These are phyloP conservation scores for Syrrhaptes paradoxus DNA, from an alignment of 2,113 vertebrate genomes.

Conservation along the genomic window DNA sequence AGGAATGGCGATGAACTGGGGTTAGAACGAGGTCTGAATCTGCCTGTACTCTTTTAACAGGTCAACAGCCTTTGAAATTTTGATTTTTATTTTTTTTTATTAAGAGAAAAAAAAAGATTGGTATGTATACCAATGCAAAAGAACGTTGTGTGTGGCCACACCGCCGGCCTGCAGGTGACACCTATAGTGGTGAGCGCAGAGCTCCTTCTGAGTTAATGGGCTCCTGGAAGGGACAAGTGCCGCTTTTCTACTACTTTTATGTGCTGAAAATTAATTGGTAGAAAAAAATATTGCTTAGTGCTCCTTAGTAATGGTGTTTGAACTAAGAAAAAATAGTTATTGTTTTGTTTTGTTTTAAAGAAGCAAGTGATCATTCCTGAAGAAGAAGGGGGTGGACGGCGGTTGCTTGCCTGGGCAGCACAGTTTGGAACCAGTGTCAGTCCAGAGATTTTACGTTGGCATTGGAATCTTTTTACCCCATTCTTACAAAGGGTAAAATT, in stretches of 20 bases:
- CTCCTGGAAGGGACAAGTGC: neutral
- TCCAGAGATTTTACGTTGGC: neutral
- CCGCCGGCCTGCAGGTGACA: neutral
- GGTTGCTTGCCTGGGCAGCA: neutral
- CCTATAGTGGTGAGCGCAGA: neutral
- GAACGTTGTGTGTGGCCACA: rapidly evolving
- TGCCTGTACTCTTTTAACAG: neutral
- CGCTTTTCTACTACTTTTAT: neutral
- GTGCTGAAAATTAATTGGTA: neutral
- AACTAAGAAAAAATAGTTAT: too few relatives aligned
- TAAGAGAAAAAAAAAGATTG: too few relatives aligned
- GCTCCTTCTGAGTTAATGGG: neutral
- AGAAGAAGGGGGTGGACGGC: too few relatives aligned
- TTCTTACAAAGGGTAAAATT: neutral
- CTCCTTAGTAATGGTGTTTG: neutral
- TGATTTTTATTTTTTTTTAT: too few relatives aligned
- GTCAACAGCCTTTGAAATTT: neutral
- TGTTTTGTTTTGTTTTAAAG: neutral
- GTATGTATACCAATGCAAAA: rapidly evolving
- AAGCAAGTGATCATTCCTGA: rapidly evolving
- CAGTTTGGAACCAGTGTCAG: rapidly evolving
- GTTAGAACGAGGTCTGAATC: neutral
- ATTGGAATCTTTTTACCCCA: rapidly evolving
- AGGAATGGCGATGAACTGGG: too few relatives aligned
- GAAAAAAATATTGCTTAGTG: neutral